phyloP scores from a whole-genome alignment of 2,888 invertebrate species.

The Troglohyphantes excavatus region DNA sequence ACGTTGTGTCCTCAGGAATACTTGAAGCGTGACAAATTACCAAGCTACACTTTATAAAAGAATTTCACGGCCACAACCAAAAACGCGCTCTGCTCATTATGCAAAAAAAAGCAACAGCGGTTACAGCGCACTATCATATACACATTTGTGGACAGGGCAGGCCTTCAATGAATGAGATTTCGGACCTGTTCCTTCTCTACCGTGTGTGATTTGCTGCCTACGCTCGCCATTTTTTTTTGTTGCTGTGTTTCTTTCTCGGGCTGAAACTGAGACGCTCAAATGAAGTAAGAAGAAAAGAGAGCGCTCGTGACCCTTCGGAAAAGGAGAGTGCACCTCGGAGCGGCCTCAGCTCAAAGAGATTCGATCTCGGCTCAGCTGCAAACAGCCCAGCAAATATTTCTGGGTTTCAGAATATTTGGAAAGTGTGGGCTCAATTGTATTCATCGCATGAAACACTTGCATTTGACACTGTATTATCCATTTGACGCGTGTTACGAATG shows the following conservation, averaged over 20 bases:
- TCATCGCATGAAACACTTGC: too few species aligned
- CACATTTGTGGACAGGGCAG: neutral
- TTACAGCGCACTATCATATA: neutral
- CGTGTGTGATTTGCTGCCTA: neutral
- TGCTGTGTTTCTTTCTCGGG: slow-evolving; percentile 20
- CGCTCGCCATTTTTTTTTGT: neutral
- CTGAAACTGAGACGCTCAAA: neutral
- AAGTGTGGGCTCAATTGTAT: too few species aligned
- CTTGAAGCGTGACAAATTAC: neutral
- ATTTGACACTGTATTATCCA: too few species aligned
- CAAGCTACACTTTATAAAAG: neutral
- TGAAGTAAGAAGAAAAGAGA: neutral
- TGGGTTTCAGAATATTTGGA: too few species aligned
- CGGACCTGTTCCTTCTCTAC: slow-evolving; percentile 22
- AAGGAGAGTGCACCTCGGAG: neutral
- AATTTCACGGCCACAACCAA: neutral
- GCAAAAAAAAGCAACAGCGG: neutral
- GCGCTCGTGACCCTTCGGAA: neutral
- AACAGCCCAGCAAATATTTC: too few species aligned
- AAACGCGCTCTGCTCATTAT: slow-evolving; percentile 27
- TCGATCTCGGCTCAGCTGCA: too few species aligned
- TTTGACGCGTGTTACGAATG: too few species aligned
- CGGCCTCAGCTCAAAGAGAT: neutral
- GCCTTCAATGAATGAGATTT: slow-evolving; percentile 7
- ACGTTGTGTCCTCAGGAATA: neutral